A percentile compares a stretch with the other conserved stretches of the same genome.
Conservation (phyloP, 2,797 vertebrate species). For the Takifugu ocellatus region DNA sequence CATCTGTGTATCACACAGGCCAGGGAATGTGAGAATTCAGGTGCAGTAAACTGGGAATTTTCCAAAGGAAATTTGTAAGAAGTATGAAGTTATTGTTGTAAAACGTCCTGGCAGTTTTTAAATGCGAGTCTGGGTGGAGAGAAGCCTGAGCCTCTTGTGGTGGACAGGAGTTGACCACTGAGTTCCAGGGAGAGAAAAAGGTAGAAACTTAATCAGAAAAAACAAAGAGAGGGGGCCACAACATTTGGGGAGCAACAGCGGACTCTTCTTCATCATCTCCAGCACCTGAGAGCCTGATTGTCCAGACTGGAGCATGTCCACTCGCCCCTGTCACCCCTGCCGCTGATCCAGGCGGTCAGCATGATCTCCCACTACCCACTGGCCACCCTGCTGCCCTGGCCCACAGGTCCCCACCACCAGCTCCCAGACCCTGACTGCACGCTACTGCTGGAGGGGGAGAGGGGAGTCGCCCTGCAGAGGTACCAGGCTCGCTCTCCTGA, state of each 20-base stretch:
- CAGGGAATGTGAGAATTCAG: not conserved
- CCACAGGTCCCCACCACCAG: conserved; percentile 47
- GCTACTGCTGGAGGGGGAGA: conserved; percentile 69
- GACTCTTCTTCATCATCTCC: not conserved
- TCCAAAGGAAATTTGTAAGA: not conserved
- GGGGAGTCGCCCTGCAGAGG: conserved; percentile 76
- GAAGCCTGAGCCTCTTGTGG: conserved; percentile 56
- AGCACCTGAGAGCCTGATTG: conserved; percentile 8
- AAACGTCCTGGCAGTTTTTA: not conserved
- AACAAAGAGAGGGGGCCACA: conserved; percentile 7
- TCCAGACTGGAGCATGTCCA: conserved; percentile 58
- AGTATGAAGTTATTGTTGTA: not conserved
- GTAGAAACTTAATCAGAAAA: conserved; percentile 1
- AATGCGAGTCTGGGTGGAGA: conserved; percentile 1
- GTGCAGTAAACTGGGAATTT: not conserved
- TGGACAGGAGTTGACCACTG: conserved; percentile 50
- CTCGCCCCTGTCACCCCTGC: conserved; percentile 35
- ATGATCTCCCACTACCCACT: conserved; percentile 78
- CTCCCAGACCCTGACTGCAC: conserved; percentile 63
- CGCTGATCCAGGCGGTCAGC: conserved; percentile 50
- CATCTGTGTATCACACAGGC: not conserved
- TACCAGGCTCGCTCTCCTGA: conserved; percentile 78
- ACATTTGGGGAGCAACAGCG: conserved; percentile 7
- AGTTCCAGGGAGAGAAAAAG: conserved; percentile 24
- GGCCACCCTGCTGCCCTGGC: conserved; percentile 72